Evolutionary conservation across 1,140 invertebrate species (phyloP), one percentile per base, ranked within the genome.

Genomic region (Eciton burchellii): DNA sequence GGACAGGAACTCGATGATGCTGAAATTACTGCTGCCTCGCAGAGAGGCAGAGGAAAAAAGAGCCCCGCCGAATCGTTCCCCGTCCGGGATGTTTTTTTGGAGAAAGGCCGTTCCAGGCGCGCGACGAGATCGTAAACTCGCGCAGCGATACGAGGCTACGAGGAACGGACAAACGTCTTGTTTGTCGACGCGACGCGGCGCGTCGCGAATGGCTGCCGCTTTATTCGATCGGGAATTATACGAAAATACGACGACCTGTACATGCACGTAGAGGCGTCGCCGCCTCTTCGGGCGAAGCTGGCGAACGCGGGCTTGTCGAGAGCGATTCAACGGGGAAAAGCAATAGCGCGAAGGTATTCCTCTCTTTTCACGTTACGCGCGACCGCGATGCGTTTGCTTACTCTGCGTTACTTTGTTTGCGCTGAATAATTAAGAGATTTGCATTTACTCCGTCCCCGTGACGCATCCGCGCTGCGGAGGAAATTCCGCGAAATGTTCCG

Each of bases 381-480:
- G 16, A 73, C 29, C n/a, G 41, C 14, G 29, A 76, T 54, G 6
- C 12, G 57, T 12, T 26, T 49, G 43, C 60, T 65, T 76, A 41
- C 43, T n/a, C n/a, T 52, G 8, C 43, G 49, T 76, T 76, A 76
- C 47, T 76, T 65, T 65, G 26, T 65, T 76, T 54, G 43, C 19
- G 16, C 45, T 63, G 49, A 68, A 77, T 77, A 77, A 77, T 66
- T 77, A 77, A 66, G 35, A 19, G 56, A 77, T 77, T 68, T 77
- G 35, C 74, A 77, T 77, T 76, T 65, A 54, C 52, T 66, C 26
- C 43, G 29, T 77, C 16, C 26, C 66, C 29, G 54, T 43, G 24
- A 77, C 21, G 21, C 26, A 43, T 77, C 41, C 66, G 62, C 16
- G 29, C 35, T 19, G 21, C n/a, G 14, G 35, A n/a, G 1, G 5